phyloP scores from a whole-genome alignment of 1,140 invertebrate genomes.

The Procambarus clarkii region DNA sequence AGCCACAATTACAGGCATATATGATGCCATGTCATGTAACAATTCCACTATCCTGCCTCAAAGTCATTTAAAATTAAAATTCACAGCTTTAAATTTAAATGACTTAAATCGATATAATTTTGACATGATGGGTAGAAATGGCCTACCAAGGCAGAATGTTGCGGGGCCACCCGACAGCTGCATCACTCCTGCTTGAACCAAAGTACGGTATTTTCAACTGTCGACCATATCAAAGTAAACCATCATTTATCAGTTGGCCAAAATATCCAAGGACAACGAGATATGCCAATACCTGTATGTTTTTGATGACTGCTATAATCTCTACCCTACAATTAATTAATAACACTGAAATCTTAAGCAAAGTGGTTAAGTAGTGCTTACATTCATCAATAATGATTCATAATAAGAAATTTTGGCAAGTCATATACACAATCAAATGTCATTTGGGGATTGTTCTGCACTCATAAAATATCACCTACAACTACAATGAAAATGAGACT shows the following conservation, averaged over 20 bases:
- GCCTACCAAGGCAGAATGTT: too few relatives aligned
- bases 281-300: constrained; percentile 23
- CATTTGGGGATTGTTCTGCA: constrained; percentile 24
- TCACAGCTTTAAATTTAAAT: too few relatives aligned
- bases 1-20: too few relatives aligned
- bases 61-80: too few relatives aligned
- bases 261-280: constrained; percentile 59
- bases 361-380: constrained; percentile 67
- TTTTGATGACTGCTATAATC: constrained; percentile 51
- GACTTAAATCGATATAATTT: too few relatives aligned
- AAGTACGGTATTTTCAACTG: too few relatives aligned
- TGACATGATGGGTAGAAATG: too few relatives aligned
- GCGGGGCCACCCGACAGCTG: too few relatives aligned
- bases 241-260: not conserved
- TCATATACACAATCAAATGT: constrained; percentile 44
- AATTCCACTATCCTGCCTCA: too few relatives aligned
- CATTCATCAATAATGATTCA: constrained; percentile 49
- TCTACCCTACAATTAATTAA: constrained; percentile 56
- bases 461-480: constrained; percentile 44
- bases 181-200: too few relatives aligned
- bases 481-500: constrained; percentile 38
- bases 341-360: constrained; percentile 62
- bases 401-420: constrained; percentile 25
- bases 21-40: too few relatives aligned
- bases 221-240: too few relatives aligned